Base-by-base conservation (phyloP, 2,888 invertebrate species). In the Herminia tarsipennalis region DNA sequence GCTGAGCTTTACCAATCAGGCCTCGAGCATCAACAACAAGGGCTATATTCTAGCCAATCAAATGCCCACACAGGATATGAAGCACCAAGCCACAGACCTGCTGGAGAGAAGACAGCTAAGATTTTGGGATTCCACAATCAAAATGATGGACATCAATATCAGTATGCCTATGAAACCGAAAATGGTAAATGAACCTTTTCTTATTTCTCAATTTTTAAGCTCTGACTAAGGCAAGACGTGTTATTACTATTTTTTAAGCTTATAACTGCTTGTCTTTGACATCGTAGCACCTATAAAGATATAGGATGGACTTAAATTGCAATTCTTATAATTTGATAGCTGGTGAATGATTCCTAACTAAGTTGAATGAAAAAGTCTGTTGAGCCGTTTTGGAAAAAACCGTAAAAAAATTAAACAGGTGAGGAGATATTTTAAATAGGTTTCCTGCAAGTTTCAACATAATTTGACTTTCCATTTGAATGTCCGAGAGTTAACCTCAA, bases 121-220 rank as follows among this genome's bases (percentile, higher is more conserved):
- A 86, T 88, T 5, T 33, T 89, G 28, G 71, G 66, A 5, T 77
- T 71, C n/a, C 64, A 77, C 1, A 69, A 70, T 1, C 82, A 86
- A 8, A 78, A 64, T 8, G 67, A 87, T 40, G 84, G 76, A 0
- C 84, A 88, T 24, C 76, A 75, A 24, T 91, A 90, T 40, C 74
- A 81, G 13, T 87, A 84, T 45, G 88, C 92, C 12, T 94, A 92
- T 73, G 94, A 94, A 63, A 94, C 94, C 53, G 94, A 93, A 59
- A 94, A 94, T 73, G 94, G 94, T 88, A 46, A 76, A 67, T 45
- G n/a, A 6, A 21, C 28, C 17, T 6, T 17, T 13, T 21, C 17
- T 21, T 16, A n/a, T 43, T 2, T 18, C 3, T n/a, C 5, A 28
- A 2, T 13, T 1, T 14, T 3, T 1, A 6, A 2, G 5, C 5